Evolutionary conservation across 1,140 invertebrate species (phyloP).

Genomic region (Panulirus ornatus): DNA sequence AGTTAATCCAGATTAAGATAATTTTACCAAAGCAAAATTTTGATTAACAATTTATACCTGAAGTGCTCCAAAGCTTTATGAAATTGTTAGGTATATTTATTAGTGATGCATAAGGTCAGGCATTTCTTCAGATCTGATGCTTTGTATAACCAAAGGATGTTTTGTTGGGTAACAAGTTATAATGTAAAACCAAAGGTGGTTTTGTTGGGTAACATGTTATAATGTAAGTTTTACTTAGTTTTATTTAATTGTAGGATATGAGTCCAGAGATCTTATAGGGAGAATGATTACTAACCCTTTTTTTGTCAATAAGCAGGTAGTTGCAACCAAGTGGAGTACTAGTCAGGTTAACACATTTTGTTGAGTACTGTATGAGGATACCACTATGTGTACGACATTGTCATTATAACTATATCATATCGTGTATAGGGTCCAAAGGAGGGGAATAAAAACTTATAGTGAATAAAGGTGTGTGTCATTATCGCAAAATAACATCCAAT

Average conservation of each 20-base stretch:
- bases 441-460: conserved; percentile 69
- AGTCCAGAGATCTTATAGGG: conserved; percentile 35
- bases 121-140: conserved; percentile 20
- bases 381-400: conserved; percentile 54
- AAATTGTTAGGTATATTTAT: background rate
- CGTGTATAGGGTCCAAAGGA: conserved; percentile 71
- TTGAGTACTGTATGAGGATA: conserved; percentile 46
- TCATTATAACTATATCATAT: conserved; percentile 66
- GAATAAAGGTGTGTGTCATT: conserved; percentile 44
- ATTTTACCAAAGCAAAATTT: background rate
- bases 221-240: conserved; percentile 1
- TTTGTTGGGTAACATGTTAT: conserved; percentile 35
- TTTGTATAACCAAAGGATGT: conserved; percentile 15
- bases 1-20: conserved; percentile 13
- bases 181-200: conserved; percentile 12
- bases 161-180: conserved; percentile 36
- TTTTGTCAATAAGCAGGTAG: conserved; percentile 44
- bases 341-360: conserved; percentile 12
- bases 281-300: conserved; percentile 20
- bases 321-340: conserved; percentile 30
- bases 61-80: conserved; percentile 37
- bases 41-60: conserved; percentile 23
- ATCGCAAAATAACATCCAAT: too few relatives aligned
- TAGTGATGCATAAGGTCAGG: background rate
- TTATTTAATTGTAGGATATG: conserved; percentile 45